Percentiles rank a stretch among this genome's conserved stretches.
These are phyloP conservation scores for Notodonta dromedarius DNA, from an alignment of 2,888 invertebrate genomes.

Conservation along the genomic window DNA sequence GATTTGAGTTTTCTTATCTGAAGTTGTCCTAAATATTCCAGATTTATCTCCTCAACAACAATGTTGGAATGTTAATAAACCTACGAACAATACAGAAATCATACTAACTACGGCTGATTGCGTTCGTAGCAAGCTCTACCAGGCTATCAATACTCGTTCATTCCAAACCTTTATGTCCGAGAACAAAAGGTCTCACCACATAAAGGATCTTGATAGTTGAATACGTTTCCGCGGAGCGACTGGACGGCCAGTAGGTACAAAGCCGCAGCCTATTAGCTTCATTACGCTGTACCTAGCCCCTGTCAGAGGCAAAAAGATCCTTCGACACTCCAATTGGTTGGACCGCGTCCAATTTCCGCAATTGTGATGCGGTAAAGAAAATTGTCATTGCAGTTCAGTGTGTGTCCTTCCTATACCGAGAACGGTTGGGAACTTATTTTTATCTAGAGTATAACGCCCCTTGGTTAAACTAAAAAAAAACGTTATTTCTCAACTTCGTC, in stretches of 20 bases:
- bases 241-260: not conserved
- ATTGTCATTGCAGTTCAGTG: not conserved
- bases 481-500: no score
- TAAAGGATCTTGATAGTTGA: not conserved
- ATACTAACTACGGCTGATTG: not conserved
- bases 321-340: not conserved
- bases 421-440: not conserved
- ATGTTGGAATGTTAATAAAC: not conserved
- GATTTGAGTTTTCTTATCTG: no score
- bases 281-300: conserved; percentile 1
- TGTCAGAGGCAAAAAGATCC: conserved; percentile 2
- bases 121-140: not conserved
- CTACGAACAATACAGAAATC: not conserved
- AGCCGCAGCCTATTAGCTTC: not conserved
- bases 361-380: not conserved
- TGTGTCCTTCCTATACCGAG: not conserved
- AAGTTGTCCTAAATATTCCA: no score
- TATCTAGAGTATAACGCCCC: no score
- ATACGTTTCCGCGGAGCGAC: not conserved
- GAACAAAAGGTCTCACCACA: conserved; percentile 4
- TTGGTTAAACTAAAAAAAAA: no score
- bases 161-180: conserved; percentile 2
- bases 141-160: not conserved
- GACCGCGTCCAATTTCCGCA: not conserved
- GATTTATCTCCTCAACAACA: no score